Conservation (phyloP, 2,797 vertebrate species). For the Mastacembelus armatus region DNA sequence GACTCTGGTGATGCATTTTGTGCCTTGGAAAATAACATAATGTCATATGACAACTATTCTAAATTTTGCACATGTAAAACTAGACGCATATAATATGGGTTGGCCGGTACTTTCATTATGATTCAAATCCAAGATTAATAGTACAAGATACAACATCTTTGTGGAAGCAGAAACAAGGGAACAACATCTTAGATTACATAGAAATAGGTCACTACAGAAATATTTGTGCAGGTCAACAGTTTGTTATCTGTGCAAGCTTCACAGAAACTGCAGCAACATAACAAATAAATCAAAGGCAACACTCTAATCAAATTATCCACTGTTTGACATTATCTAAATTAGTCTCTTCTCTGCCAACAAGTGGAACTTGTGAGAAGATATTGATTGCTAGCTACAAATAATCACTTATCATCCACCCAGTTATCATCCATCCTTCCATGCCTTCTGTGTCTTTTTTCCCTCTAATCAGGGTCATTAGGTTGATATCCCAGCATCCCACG, state of each 20-base stretch:
- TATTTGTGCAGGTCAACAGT: background rate
- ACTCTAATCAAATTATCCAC: background rate
- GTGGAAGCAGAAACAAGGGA: conserved; percentile 23
- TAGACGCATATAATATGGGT: background rate
- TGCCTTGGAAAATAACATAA: conserved; percentile 12
- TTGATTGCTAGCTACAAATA: conserved; percentile 30
- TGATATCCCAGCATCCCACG: background rate
- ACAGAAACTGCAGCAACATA: background rate
- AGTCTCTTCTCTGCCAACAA: conserved; percentile 1
- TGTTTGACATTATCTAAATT: conserved; percentile 28
- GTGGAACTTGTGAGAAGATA: conserved; percentile 3
- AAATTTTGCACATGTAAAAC: background rate
- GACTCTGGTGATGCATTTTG: background rate
- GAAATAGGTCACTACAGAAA: conserved; percentile 29
- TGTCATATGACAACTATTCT: conserved; percentile 19
- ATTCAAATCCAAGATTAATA: conserved; percentile 24
- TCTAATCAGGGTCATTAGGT: conserved; percentile 10
- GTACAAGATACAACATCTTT: conserved; percentile 40
- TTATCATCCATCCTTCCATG: background rate
- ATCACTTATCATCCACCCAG: background rate
- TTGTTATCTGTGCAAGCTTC: conserved; percentile 1
- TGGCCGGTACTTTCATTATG: conserved; percentile 4
- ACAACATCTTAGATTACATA: background rate
- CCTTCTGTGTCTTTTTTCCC: background rate
- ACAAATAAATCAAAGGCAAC: background rate